Evolutionary conservation across 2,797 vertebrate genomes (phyloP).

Genomic region (Molossus alvarezi): DNA sequence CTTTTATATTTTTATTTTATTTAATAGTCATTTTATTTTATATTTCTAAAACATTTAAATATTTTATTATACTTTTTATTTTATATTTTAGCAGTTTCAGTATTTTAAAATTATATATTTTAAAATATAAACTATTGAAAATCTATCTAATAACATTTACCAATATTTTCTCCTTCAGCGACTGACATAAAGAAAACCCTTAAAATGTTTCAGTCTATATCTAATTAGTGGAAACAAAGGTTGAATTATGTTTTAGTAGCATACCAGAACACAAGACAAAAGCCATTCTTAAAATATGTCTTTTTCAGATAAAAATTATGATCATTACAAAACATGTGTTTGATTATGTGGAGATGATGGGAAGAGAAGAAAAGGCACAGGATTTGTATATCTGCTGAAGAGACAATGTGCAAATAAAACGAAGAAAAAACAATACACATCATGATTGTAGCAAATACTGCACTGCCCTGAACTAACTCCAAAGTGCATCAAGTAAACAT

Average conservation of each 20-base stretch:
- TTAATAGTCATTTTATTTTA: background rate
- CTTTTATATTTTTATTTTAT: background rate
- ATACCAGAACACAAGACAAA: background rate
- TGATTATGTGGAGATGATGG: background rate
- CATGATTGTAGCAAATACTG: background rate
- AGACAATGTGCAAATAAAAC: background rate
- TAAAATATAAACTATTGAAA: background rate
- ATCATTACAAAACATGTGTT: background rate
- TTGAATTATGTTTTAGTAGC: background rate
- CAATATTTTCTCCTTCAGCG: background rate
- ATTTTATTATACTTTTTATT: background rate
- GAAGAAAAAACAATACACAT: background rate
- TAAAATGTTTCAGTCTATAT: background rate
- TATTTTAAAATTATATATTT: background rate
- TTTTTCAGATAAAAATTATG: background rate
- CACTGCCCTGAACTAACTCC: background rate
- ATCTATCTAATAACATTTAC: background rate
- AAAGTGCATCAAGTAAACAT: background rate
- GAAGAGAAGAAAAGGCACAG: background rate
- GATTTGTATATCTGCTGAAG: background rate
- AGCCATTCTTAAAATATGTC: background rate
- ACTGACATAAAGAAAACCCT: background rate
- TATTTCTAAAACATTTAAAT: background rate
- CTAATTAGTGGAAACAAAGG: background rate
- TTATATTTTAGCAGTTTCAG: background rate